Evolutionary conservation across 1,140 invertebrate species (phyloP).

Genomic region (Formica exsecta): DNA sequence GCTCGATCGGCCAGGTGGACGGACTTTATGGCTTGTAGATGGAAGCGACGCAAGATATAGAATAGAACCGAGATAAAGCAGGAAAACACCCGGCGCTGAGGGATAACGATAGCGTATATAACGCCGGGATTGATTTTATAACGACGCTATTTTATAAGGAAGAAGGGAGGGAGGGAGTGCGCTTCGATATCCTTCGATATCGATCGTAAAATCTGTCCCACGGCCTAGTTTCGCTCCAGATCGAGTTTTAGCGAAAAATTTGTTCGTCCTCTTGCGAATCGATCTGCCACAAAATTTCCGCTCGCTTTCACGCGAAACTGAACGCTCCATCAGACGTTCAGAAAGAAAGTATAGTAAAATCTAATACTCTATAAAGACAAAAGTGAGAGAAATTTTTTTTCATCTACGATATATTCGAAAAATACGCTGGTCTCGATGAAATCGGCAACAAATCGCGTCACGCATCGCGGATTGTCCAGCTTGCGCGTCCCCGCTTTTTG

Average conservation of each 20-base stretch:
- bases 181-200: conserved; percentile 19
- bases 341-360: not conserved
- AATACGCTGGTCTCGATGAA: not conserved
- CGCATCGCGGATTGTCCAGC: not conserved
- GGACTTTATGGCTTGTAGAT: conserved; percentile 32
- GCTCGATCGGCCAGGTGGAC: conserved; percentile 39
- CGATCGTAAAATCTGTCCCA: conserved; percentile 68
- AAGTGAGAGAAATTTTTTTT: not conserved
- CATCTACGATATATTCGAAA: not conserved
- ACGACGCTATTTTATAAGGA: conserved; percentile 50
- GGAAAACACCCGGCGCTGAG: conserved; percentile 11
- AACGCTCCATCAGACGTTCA: not conserved
- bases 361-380: not conserved
- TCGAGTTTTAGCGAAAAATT: conserved; percentile 17
- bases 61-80: conserved; percentile 57
- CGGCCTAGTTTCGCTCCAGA: conserved; percentile 30
- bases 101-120: conserved; percentile 43
- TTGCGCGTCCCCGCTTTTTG: not conserved
- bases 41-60: conserved; percentile 42
- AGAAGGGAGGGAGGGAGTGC: not conserved
- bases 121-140: conserved; percentile 72
- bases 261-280: not conserved
- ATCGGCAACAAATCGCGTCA: not conserved
- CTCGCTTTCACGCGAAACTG: not conserved
- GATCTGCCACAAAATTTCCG: not conserved